Base-by-base conservation (phyloP, 1,140 invertebrate genomes). In the Steinernema feltiae region DNA sequence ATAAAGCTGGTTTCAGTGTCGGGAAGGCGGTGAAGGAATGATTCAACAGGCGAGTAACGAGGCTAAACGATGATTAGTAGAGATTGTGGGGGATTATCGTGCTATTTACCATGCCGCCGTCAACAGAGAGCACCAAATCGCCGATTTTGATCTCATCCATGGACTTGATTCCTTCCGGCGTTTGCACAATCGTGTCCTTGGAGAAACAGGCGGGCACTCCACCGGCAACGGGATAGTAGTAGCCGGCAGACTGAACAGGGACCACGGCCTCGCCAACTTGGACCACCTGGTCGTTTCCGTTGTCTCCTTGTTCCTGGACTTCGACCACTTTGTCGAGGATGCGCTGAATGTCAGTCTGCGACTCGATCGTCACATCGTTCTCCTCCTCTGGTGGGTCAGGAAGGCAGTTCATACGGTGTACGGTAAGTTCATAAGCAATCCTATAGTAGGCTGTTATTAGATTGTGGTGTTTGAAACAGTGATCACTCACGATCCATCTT, bases 331-430 rank as follows among this genome's bases (percentile, higher is more conserved):
- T 82, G 7, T 82, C 78, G 7, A 78, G 74, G 29, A 82, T 82
- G 32, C 75, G 48, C 27, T 48, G 46, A 48, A 82, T 82, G 18
- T 82, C 81, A 21, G 29, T 69, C 48, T 77, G 77, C 3, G 69
- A 53, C 72, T 82, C 80, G 31, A 82, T 48, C 7, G 72, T 69
- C 7, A 82, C 79, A 24, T 82, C 78, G 75, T 82, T 80, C 17
- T 30, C 74, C 21, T 71, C 70, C 53, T 82, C 81, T 30, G 72
- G 71, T 21, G 81, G 81, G 73, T 82, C 79, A n/a, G 81, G 81
- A 1, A 82, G 69, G 32, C 81, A 82, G 72, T 82, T 82, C 81
- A 82, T 82, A n/a, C 81, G 78, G 31, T 78, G 74, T 17, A 82
- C 77, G 30, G 79, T 82, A 1, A 82, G 32, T 70, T 82, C 81